A percentile compares a stretch with the other conserved stretches of the same genome.
These are phyloP conservation scores for Mustelus asterias DNA, from an alignment of 2,113 vertebrate genomes.

Conservation along the genomic window DNA sequence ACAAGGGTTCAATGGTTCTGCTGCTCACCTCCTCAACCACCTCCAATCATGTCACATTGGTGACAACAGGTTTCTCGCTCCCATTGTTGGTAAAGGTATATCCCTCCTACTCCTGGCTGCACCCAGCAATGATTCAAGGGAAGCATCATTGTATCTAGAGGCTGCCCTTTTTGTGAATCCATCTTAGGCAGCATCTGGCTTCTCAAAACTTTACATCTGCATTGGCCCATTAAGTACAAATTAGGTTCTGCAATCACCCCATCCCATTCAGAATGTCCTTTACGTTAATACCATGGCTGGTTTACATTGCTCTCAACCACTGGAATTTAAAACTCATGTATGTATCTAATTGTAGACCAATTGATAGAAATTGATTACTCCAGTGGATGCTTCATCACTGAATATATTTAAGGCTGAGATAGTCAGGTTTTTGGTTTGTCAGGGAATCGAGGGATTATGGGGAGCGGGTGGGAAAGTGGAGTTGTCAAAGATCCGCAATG, in stretches of 20 bases:
- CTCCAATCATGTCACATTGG: background rate
- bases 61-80: background rate
- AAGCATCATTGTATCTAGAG: background rate
- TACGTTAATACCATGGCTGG: background rate
- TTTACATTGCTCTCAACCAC: background rate
- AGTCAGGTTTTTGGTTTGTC: too few relatives aligned
- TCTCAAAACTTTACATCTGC: background rate
- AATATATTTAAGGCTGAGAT: too few relatives aligned
- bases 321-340: background rate
- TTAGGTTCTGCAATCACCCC: background rate
- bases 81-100: background rate
- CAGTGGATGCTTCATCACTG: too few relatives aligned
- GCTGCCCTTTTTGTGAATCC: background rate
- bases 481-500: too few relatives aligned
- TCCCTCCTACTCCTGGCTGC: background rate
- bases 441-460: too few relatives aligned
- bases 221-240: background rate
- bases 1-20: background rate
- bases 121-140: background rate
- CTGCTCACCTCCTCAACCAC: background rate
- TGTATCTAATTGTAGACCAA: background rate
- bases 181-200: background rate
- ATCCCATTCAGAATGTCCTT: background rate
- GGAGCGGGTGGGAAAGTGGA: too few relatives aligned
- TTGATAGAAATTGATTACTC: background rate